Evolutionary conservation across 1,140 invertebrate genomes (phyloP), one percentile per base, ranked within the genome.

Genomic region (Cydia fagiglandana): DNA sequence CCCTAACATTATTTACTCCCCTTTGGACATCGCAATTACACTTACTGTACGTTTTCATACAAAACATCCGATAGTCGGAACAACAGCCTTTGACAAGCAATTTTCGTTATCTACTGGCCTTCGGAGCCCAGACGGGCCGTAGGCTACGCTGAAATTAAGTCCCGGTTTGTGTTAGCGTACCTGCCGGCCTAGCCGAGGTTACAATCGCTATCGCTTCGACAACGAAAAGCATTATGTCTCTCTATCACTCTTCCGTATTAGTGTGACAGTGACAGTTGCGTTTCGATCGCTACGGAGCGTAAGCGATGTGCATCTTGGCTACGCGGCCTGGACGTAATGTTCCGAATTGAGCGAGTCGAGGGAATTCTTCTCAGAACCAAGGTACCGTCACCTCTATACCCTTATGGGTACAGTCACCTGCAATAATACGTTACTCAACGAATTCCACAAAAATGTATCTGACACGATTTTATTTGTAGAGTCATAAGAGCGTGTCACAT

Each of bases 81-180:
- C 64, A 68, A 68, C 64, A 15, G 9, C 64, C 28, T 68, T 68
- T 68, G 64, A 68, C 28, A 34, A 68, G 28, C 64, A 68, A 68
- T 68, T 34, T 68, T 68, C 64, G 64, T 68, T n/a, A 38, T 68
- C 64, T 68, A 38, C 64, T 15, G 30, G 28, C 15, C 15, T 68
- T 68, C 64, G 12, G 15, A 34, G 64, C 30, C 64, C 64, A 68
- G 64, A 68, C 64, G 34, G 30, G 13, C 28, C 64, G 12, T 38
- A 13, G 30, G 64, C 28, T 20, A 34, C 15, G 15, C 64, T 34
- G 28, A 68, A 68, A 68, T 68, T 68, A 68, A 68, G 64, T 68
- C 15, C 64, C 30, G 12, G 64, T 38, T 68, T 17, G 13, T 10
- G 30, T 20, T 20, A 68, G 64, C 64, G 30, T 68, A 68, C 64